These are phyloP conservation scores for Oxytorus armatus DNA, from an alignment of 2,888 invertebrate species.

Conservation along the genomic window DNA sequence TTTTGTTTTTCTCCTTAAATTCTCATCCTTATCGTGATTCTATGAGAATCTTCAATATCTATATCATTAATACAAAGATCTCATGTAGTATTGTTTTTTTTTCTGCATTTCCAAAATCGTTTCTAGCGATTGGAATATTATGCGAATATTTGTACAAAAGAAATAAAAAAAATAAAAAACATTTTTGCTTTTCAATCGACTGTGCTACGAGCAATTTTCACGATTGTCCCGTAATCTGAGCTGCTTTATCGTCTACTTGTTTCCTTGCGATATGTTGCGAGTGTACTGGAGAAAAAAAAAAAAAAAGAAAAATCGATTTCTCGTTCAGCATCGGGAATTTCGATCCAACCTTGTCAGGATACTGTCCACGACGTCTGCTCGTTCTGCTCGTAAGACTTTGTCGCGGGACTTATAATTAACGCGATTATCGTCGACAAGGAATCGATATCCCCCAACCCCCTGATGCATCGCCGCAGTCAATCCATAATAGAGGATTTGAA, in stretches of 20 bases:
- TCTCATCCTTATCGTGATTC: neutral
- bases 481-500: constrained; percentile 17
- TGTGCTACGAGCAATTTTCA: constrained; percentile 1
- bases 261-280: constrained; percentile 55
- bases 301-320: neutral
- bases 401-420: constrained; percentile 12
- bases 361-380: neutral
- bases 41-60: no score
- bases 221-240: neutral
- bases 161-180: no score
- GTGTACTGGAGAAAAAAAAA: constrained; percentile 6
- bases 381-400: neutral
- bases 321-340: constrained; percentile 11
- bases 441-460: constrained; percentile 28
- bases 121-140: no score
- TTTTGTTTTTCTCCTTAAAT: neutral
- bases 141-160: constrained; percentile 9
- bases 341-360: constrained; percentile 26
- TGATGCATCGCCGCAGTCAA: constrained; percentile 16
- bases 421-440: constrained; percentile 39
- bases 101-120: neutral
- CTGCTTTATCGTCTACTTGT: constrained; percentile 4
- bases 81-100: no score
- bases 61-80: no score
- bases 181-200: neutral